A percentile compares a stretch with the other conserved stretches of the same genome.
phyloP scores from a whole-genome alignment of 2,888 invertebrate genomes.

The Campoletis raptor region DNA sequence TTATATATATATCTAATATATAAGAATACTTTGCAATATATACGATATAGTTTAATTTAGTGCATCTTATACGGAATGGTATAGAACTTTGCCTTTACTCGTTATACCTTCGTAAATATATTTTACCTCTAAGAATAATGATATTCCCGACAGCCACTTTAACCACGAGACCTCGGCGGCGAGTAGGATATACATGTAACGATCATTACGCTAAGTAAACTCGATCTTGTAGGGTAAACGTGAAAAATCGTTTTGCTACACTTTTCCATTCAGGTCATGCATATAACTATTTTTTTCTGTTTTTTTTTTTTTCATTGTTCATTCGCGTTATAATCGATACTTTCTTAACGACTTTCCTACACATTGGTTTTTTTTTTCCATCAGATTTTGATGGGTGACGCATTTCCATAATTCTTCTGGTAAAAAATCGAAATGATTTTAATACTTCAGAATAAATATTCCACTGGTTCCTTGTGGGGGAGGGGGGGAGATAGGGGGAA shows the following conservation, averaged over 20 bases:
- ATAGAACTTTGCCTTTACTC: conserved; percentile 34
- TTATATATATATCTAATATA: background rate
- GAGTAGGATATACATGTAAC: conserved; percentile 43
- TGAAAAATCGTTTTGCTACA: conserved; percentile 24
- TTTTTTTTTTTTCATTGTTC: background rate
- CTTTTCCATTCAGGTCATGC: background rate
- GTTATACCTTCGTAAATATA: conserved; percentile 62
- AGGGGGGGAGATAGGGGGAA: no score
- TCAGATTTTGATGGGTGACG: background rate
- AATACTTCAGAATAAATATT: background rate
- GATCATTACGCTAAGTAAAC: conserved; percentile 32
- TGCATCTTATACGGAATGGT: conserved; percentile 33
- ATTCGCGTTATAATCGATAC: background rate
- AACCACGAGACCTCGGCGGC: conserved; percentile 52
- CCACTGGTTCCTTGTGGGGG: no score
- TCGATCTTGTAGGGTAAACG: conserved; percentile 1
- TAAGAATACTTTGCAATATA: conserved; percentile 19
- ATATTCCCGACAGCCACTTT: conserved; percentile 67
- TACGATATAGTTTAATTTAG: conserved; percentile 47
- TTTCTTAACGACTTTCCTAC: background rate
- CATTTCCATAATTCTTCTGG: background rate
- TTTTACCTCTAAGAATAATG: conserved; percentile 70
- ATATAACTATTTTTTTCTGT: background rate
- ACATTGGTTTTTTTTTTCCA: background rate
- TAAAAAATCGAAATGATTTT: background rate